Evolutionary conservation across 23 tunicate genomes (phyloP), one percentile per base, ranked within the genome.

Genomic region (Ciona savignyi): DNA sequence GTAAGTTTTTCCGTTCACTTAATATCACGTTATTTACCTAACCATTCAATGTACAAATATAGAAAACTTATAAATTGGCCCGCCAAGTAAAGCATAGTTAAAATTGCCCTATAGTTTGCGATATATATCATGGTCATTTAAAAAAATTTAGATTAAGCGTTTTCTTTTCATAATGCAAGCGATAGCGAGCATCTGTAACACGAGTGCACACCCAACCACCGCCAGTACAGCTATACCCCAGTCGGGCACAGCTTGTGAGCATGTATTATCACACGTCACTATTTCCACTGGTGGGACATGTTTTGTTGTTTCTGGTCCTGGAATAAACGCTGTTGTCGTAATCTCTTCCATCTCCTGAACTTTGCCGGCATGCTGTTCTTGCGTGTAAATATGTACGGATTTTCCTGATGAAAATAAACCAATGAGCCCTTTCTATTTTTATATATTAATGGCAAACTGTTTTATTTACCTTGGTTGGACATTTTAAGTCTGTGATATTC

Each of bases 401-500:
- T 56, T 49, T 81, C 86, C 86, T 81, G 34, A 30, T n/a, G n/a
- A n/a, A n/a, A n/a, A n/a, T n/a, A n/a, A n/a, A n/a, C n/a, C n/a
- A n/a, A n/a, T n/a, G n/a, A 63, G 1, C n/a, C n/a, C n/a, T n/a
- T n/a, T n/a, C n/a, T n/a, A n/a, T n/a, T n/a, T n/a, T n/a, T n/a
- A n/a, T n/a, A n/a, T n/a, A n/a, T n/a, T n/a, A n/a, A n/a, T n/a
- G n/a, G n/a, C n/a, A n/a, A n/a, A n/a, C n/a, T 6, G 56, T 42
- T 23, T 15, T 6, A 19, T 2, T 70, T 70, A 87, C 94, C 85
- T 63, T 63, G 1, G 82, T 87, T 4, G 94, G 94, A 29, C 84
- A 82, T 80, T 80, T 87, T 34, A 87, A 63, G 30, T 87, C 86
- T 23, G 72, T 31, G 6, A 80, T 70, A 3, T 66, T 51, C 86